Evolutionary conservation across 2,888 invertebrate genomes (phyloP).

Genomic region (Camponotus fellah): DNA sequence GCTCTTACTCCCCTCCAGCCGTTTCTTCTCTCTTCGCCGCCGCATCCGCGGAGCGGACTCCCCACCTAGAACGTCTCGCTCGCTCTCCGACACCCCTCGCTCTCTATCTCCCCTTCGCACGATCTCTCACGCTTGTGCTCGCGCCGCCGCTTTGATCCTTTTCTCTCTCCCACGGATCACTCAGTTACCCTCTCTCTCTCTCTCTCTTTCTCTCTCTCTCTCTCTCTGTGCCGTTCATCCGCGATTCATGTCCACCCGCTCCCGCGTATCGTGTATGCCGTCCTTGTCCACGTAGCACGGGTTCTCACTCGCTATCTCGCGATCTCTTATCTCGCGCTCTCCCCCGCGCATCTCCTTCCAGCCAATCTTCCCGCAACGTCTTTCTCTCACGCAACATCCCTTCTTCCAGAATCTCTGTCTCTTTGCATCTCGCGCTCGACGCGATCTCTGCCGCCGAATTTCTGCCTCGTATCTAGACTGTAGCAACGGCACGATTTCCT

Average conservation of each 20-base stretch:
- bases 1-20: constrained; percentile 76
- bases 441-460: constrained; percentile 29
- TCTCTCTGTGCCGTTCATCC: neutral
- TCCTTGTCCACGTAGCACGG: constrained; percentile 32
- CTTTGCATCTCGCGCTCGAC: constrained; percentile 14
- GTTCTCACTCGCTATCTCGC: constrained; percentile 33
- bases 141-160: constrained; percentile 43
- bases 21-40: constrained; percentile 76
- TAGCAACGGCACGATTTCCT: neutral
- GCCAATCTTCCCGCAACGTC: constrained; percentile 30
- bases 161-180: constrained; percentile 22
- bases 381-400: constrained; percentile 34
- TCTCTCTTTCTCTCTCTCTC: neutral
- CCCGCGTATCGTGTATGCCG: constrained; percentile 1
- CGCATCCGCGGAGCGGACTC: constrained; percentile 70
- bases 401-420: constrained; percentile 12
- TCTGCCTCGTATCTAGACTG: constrained; percentile 21
- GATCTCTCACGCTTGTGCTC: constrained; percentile 62
- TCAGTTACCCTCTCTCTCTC: constrained; percentile 19
- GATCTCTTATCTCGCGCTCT: constrained; percentile 62
- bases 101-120: constrained; percentile 32
- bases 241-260: constrained; percentile 10
- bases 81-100: constrained; percentile 34
- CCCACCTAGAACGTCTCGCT: constrained; percentile 62
- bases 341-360: constrained; percentile 12